Conservation (phyloP, 1,140 invertebrate genomes). For the Aplysia californica region DNA sequence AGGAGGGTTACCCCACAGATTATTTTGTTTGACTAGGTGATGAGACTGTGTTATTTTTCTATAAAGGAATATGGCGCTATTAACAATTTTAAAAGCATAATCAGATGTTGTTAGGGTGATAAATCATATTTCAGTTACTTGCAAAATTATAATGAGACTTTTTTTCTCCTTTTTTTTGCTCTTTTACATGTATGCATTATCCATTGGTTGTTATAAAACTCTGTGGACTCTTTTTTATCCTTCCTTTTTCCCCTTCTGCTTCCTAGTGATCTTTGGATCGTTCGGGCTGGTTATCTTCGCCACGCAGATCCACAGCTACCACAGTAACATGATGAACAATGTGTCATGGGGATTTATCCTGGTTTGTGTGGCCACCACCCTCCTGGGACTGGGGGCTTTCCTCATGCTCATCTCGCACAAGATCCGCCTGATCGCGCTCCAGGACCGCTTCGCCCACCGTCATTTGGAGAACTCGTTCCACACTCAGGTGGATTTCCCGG, state of each 20-base stretch:
- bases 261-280: slow-evolving; percentile 15
- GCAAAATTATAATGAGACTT: no score
- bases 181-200: no score
- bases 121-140: no score
- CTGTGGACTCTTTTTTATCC: no score
- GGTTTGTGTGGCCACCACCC: slow-evolving; percentile 5
- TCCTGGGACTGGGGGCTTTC: slow-evolving; percentile 11
- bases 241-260: not conserved
- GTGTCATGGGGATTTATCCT: slow-evolving; percentile 22
- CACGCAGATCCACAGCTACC: slow-evolving; percentile 18
- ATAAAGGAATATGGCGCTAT: no score
- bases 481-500: not conserved
- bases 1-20: no score
- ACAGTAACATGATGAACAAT: not conserved
- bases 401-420: slow-evolving; percentile 20
- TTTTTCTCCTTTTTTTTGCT: no score
- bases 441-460: slow-evolving; percentile 7
- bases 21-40: no score
- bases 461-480: slow-evolving; percentile 8
- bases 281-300: slow-evolving; percentile 27
- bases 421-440: not conserved
- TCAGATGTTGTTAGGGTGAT: no score
- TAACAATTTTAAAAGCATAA: no score
- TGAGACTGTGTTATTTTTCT: no score
- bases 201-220: no score